These are phyloP conservation scores for Drosophila sucinea DNA, from an alignment of 1,140 invertebrate species.

Conservation along the genomic window DNA sequence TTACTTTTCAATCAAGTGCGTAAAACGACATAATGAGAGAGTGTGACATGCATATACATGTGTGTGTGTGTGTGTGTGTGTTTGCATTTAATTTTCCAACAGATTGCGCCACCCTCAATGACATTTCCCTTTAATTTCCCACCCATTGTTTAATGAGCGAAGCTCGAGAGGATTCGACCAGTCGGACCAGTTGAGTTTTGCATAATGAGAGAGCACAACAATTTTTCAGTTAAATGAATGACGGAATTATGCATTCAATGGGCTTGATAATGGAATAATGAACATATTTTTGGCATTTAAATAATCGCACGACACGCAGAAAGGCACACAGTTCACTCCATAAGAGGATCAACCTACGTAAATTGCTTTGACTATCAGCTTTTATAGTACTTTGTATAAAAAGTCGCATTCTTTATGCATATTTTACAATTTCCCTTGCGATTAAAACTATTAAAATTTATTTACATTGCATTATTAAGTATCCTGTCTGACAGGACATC, in stretches of 20 bases:
- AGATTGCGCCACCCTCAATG: constrained; percentile 34
- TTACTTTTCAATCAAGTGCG: constrained; percentile 25
- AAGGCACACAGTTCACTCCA: background rate
- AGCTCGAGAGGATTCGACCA: constrained; percentile 27
- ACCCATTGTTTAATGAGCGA: constrained; percentile 36
- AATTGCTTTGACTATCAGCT: no score
- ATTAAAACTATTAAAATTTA: no score
- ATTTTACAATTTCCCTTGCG: no score
- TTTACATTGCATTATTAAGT: no score
- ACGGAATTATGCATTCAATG: constrained; percentile 8
- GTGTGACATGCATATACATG: no score
- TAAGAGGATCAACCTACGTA: background rate
- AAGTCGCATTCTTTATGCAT: no score
- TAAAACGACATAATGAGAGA: constrained; percentile 41
- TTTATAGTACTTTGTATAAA: no score
- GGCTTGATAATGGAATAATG: constrained; percentile 13
- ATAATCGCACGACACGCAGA: background rate
- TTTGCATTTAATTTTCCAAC: constrained; percentile 73
- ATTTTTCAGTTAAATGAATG: constrained; percentile 12
- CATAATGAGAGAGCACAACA: constrained; percentile 36
- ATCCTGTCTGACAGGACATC: no score
- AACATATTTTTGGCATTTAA: constrained; percentile 11
- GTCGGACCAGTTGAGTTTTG: constrained; percentile 24
- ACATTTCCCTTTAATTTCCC: constrained; percentile 31
- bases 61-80: constrained; percentile 17